Evolutionary conservation across 2,113 vertebrate genomes (phyloP).

Genomic region (Ammodytes dubius): DNA sequence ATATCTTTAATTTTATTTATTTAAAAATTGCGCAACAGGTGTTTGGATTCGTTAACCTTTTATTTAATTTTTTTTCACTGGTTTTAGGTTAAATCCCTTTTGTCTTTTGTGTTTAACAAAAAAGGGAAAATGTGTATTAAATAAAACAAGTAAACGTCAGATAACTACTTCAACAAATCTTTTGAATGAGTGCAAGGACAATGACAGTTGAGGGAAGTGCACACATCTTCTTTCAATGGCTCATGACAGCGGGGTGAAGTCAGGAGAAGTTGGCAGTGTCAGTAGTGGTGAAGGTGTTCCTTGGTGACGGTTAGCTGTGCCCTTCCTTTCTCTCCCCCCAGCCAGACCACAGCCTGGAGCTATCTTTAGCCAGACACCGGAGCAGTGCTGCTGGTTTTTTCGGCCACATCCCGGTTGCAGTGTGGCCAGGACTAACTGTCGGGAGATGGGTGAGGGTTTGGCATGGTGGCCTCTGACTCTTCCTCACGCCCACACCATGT

Average conservation of each 20-base stretch:
- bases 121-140: background rate
- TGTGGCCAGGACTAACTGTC: constrained; percentile 66
- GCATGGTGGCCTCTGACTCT: constrained; percentile 47
- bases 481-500: constrained; percentile 49
- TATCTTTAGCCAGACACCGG: constrained; percentile 69
- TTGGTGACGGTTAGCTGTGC: constrained; percentile 71
- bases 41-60: too few relatives aligned
- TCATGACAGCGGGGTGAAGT: constrained; percentile 24
- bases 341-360: constrained; percentile 62
- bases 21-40: background rate
- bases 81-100: background rate
- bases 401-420: constrained; percentile 72
- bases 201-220: constrained; percentile 12
- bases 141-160: background rate
- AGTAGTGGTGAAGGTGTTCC: constrained; percentile 59
- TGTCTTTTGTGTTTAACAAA: background rate
- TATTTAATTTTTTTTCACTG: too few relatives aligned
- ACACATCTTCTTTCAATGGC: background rate
- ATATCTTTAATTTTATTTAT: background rate
- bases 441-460: constrained; percentile 71
- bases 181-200: background rate
- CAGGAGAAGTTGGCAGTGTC: constrained; percentile 37
- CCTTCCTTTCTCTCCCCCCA: constrained; percentile 22
- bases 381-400: constrained; percentile 42
- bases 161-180: background rate